A percentile compares a stretch with the other conserved stretches of the same genome.
Conservation (phyloP, 1,140 invertebrate species). For the Eupeodes corollae region DNA sequence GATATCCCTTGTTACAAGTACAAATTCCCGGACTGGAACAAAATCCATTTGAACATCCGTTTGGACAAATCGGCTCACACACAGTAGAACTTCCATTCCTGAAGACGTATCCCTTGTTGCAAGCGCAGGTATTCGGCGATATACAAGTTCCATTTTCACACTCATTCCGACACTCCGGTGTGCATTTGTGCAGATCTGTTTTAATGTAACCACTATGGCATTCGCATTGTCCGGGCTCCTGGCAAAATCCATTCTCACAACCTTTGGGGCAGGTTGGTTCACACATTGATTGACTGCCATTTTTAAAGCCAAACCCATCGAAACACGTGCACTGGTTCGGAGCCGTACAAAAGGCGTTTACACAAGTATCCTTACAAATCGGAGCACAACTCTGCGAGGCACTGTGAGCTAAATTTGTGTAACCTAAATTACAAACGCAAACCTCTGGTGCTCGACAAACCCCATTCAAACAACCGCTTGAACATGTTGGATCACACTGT, state of each 20-base stretch:
- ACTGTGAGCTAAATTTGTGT: conserved; percentile 7
- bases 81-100: conserved; percentile 21
- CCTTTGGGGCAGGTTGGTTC: conserved; percentile 24
- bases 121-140: conserved; percentile 46
- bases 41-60: conserved; percentile 37
- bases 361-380: conserved; percentile 23
- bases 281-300: conserved; percentile 16
- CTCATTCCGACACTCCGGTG: conserved; percentile 40
- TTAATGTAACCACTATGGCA: conserved; percentile 25
- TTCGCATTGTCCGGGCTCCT: conserved; percentile 22
- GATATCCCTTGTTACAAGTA: conserved; percentile 49
- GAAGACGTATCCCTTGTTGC: conserved; percentile 44
- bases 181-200: conserved; percentile 34
- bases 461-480: conserved; percentile 20
- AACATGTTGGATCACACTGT: conserved; percentile 25
- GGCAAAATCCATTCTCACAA: conserved; percentile 31
- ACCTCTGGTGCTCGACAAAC: conserved; percentile 36
- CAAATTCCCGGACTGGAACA: conserved; percentile 42
- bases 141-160: conserved; percentile 48
- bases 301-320: conserved; percentile 19
- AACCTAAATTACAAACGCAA: conserved; percentile 35
- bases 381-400: conserved; percentile 30
- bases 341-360: conserved; percentile 35
- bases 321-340: conserved; percentile 38
- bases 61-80: conserved; percentile 22